Percentiles rank a stretch among this genome's conserved stretches.
Conservation (phyloP, 2,888 invertebrate species). For the Diaperis boleti region DNA sequence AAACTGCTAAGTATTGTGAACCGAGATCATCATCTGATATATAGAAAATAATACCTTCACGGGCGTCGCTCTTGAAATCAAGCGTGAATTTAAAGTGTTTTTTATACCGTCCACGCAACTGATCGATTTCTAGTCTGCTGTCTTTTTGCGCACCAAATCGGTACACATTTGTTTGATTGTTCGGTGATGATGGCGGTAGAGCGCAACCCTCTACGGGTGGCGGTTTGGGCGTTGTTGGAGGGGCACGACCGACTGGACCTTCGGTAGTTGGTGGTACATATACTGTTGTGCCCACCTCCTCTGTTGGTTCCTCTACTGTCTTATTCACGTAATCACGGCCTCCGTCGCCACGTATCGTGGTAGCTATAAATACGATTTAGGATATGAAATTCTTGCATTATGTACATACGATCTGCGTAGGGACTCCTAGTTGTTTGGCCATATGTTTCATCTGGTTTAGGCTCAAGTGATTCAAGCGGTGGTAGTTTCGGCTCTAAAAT, state of each 20-base stretch:
- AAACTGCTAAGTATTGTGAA: conserved; percentile 76
- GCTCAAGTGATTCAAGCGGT: conserved; percentile 49
- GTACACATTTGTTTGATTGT: conserved; percentile 68
- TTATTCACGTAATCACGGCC: conserved; percentile 42
- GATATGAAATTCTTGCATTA: neutral
- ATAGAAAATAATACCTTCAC: conserved; percentile 88
- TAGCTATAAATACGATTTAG: conserved; percentile 28
- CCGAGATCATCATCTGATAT: conserved; percentile 74
- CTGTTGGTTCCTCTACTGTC: conserved; percentile 18
- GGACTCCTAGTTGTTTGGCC: conserved; percentile 46
- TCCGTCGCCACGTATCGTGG: conserved; percentile 59
- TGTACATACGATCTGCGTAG: conserved; percentile 42
- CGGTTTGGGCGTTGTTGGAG: conserved; percentile 55
- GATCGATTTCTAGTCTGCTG: conserved; percentile 80
- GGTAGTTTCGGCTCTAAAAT: conserved; percentile 57
- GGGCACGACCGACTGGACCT: conserved; percentile 58
- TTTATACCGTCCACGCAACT: conserved; percentile 70
- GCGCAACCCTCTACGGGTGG: conserved; percentile 66
- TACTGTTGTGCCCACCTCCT: conserved; percentile 38
- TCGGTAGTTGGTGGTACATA: conserved; percentile 28
- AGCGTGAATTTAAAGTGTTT: conserved; percentile 82
- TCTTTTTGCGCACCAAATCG: conserved; percentile 76
- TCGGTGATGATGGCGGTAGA: conserved; percentile 69
- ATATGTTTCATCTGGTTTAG: conserved; percentile 45
- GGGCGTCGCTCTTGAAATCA: conserved; percentile 80